Base-by-base conservation (phyloP, 2,113 vertebrate genomes). In the Elaphurus davidianus region DNA sequence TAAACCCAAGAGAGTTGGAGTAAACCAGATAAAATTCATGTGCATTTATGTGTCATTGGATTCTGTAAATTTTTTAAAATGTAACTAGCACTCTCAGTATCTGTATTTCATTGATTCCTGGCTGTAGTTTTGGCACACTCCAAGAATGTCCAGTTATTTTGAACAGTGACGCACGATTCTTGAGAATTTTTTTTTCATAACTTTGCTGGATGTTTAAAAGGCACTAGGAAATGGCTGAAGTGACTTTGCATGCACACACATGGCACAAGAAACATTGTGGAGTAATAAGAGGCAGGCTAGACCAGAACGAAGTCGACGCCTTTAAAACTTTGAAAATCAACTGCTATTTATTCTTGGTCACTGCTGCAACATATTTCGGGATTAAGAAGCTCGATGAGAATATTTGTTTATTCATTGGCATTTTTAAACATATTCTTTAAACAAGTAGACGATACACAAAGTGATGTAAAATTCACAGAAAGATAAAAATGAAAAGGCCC, bases 21-120 rank as follows among this genome's bases (percentile, higher is more conserved):
- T 93, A 97, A 96, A 87, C 57, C 57, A 94, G 71, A 92, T 87
- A 95, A 81, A 95, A 84, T 78, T 81, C 60, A 67, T 85, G 43
- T 92, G 50, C 52, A 28, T 92, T 94, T 94, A 71, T 45, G 55
- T 2, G 54, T 81, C 86, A 59, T 13, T 45, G 55, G 81, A 54
- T 27, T 93, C 74, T 81, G 52, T 36, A 88, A 76, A 23, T 43
- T 83, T 84, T 54, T 19, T 0, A n/a, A 94, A 84, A 83, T 85
- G 52, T 91, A 85, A 85, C 54, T 71, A 52, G 40, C 36, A 91
- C 25, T 91, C 50, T 89, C 60, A 60, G 83, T 59, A 83, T 76
- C 88, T 93, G 14, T 33, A 47, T 87, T 92, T 79, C 27, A 74
- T 13, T 23, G 57, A 78, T 64, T 74, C 30, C 28, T 23, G 76